Evolutionary conservation across 2,113 vertebrate species (phyloP), one percentile per base, ranked within the genome.

Genomic region (Labrus mixtus): DNA sequence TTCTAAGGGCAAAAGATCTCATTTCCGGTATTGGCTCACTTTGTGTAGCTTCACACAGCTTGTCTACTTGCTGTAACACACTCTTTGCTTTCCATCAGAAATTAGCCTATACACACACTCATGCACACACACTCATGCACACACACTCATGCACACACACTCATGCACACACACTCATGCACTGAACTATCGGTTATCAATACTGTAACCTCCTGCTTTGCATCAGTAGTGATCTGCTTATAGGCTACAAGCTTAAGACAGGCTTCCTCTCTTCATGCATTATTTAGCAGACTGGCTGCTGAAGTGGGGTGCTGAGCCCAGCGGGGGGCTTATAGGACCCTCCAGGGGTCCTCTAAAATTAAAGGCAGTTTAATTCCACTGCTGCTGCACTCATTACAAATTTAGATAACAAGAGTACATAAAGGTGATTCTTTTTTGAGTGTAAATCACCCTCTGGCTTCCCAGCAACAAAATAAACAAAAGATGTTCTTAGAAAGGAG

Each of bases 341-440:
- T 71, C 59, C 46, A 37, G 79, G 59, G 79, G 33, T 68, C 61
- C 39, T 63, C 51, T 61, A 73, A 70, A 87, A 88, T 82, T 59
- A 85, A 87, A 80, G 51, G 48, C 76, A 57, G 57, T 77, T 85
- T 82, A 45, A 87, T 84, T 87, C 60, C 71, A 51, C 73, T 45
- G 17, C 63, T 67, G 50, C 37, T 72, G 67, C 50, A 70, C 41
- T 62, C 46, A 41, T 50, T 41, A 65, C 68, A 74, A 20, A 54
- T 78, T 68, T 64, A 65, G 73, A 71, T 77, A 75, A 87, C 67
- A 37, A 77, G 39, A 62, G 45, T 3, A 36, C 46, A 57, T 33
- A 17, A 67, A 64, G 56, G 70, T 62, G 41, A 81, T 68, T 74
- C 74, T 84, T 73, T 59, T 48, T 51, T n/a, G n/a, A 68, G 22